These are phyloP conservation scores for Pseudobourletiella spinata DNA, from an alignment of 1,140 invertebrate species.

Conservation along the genomic window DNA sequence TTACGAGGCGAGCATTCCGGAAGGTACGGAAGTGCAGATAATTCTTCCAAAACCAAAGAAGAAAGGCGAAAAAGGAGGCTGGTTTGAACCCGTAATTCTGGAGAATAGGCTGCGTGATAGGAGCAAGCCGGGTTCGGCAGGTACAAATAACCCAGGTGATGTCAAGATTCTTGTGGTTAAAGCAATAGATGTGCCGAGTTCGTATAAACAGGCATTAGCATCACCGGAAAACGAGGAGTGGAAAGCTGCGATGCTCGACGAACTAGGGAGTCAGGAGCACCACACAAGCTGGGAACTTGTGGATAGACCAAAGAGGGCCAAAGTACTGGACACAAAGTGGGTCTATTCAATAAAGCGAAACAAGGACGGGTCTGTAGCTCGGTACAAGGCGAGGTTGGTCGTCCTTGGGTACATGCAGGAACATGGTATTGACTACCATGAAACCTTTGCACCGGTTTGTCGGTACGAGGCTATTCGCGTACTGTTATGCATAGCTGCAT, in stretches of 20 bases:
- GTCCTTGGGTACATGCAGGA: conserved; percentile 40
- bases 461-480: conserved; percentile 35
- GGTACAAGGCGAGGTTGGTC: conserved; percentile 39
- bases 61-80: too few relatives aligned
- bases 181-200: conserved; percentile 13
- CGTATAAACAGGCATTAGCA: conserved; percentile 24
- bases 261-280: conserved; percentile 30
- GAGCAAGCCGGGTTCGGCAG: too few relatives aligned
- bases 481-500: conserved; percentile 35
- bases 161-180: too few relatives aligned
- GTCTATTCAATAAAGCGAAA: conserved; percentile 38
- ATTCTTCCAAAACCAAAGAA: not conserved
- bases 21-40: not conserved
- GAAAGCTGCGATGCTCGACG: conserved; percentile 29
- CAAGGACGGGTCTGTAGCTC: conserved; percentile 32
- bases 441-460: conserved; percentile 42
- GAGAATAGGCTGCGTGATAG: not conserved
- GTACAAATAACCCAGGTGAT: too few relatives aligned
- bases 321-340: conserved; percentile 38
- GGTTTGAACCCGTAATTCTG: not conserved
- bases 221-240: conserved; percentile 21
- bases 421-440: conserved; percentile 40
- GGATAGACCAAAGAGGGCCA: conserved; percentile 38
- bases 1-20: not conserved
- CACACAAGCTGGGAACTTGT: conserved; percentile 38